phyloP scores from a whole-genome alignment of 2,113 vertebrate genomes.

The Elgaria multicarinata region DNA sequence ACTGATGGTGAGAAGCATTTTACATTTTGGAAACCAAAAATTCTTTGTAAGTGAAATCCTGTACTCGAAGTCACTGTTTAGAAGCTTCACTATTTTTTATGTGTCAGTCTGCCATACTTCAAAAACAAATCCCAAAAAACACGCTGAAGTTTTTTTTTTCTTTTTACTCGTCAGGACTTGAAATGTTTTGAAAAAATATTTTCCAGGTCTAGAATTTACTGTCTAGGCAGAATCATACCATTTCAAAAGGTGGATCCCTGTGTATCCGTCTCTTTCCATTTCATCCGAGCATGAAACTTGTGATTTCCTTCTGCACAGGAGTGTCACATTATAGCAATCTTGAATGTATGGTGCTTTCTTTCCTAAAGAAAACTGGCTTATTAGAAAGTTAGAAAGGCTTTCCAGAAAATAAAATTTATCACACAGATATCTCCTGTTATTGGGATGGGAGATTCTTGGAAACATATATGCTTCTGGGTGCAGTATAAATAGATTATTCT shows the following conservation, averaged over 20 bases:
- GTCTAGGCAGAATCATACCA: background rate
- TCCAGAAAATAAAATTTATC: background rate
- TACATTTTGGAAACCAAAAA: conserved; percentile 30
- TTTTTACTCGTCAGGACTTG: background rate
- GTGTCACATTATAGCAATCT: background rate
- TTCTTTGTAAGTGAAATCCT: conserved; percentile 26
- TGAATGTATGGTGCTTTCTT: background rate
- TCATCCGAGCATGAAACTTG: background rate
- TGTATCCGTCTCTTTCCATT: background rate
- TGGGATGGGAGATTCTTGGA: background rate
- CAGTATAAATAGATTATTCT: background rate
- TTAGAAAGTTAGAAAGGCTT: background rate
- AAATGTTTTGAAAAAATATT: background rate
- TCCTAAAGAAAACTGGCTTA: background rate
- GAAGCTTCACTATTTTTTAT: conserved; percentile 22
- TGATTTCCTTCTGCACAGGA: background rate
- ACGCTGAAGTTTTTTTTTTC: too few relatives aligned
- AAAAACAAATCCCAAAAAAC: background rate
- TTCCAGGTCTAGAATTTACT: background rate
- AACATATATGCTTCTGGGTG: background rate
- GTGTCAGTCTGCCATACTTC: background rate
- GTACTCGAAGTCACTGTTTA: conserved; percentile 24
- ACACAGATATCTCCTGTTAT: background rate
- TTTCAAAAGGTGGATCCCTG: background rate
- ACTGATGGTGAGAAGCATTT: conserved; percentile 2